Base-by-base conservation (phyloP, 2,888 invertebrate species). In the Heliconius sara region DNA sequence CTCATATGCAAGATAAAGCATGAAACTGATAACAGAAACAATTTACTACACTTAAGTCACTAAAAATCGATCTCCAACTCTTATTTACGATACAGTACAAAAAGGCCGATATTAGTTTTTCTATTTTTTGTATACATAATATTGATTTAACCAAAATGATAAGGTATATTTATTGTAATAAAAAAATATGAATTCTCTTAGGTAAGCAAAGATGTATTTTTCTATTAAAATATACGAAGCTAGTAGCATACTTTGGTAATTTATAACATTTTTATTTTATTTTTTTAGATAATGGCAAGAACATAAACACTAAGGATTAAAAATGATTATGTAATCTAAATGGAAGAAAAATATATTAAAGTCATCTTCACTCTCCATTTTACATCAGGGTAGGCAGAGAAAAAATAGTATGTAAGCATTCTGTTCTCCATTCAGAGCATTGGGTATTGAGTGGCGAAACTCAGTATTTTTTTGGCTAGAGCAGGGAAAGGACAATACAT, bases 141-240 rank as follows among this genome's bases (percentile, higher is more conserved):
- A 66, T 66, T 25, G 16, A 6, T n/a, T 43, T 43, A 16, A 43
- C 16, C 25, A 43, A 70, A 70, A n/a, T 16, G 25, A 25, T n/a
- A 70, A n/a, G 16, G 25, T 25, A 68, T 68, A 43, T 70, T 43
- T 70, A 70, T 70, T 70, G 25, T 43, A 70, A 2, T 25, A 70
- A 43, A 43, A 70, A 43, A 65, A 65, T 27, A 19, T 70, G 39
- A 68, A 43, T n/a, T 25, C 7, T 43, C 43, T 39, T 70, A 43
- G 68, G 7, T 43, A 70, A 70, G 43, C 68, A 25, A 43, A 43
- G 13, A 43, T 9, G n/a, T 70, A 43, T 43, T 43, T 70, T 70
- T 70, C 68, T 43, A 13, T 9, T 39, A 70, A 43, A 43, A 43
- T 43, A 68, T 68, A 39, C 6, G 43, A n/a, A n/a, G 13, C 43